phyloP scores from a whole-genome alignment of 2,797 vertebrate species.

The Cygnus olor region DNA sequence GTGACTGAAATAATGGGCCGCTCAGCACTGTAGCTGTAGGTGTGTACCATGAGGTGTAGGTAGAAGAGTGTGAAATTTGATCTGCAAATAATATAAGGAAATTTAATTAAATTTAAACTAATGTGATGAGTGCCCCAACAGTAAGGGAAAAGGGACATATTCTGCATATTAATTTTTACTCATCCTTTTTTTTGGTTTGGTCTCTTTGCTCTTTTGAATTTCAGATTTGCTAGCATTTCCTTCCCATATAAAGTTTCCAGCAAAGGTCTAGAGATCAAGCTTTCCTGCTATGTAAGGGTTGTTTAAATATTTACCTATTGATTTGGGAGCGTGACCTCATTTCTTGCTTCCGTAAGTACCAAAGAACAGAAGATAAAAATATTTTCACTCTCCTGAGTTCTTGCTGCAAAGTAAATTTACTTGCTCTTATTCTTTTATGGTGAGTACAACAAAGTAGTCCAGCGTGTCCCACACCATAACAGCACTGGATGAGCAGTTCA shows the following conservation, averaged over 20 bases:
- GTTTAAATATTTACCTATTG: not conserved
- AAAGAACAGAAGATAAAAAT: not conserved
- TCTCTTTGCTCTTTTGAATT: not conserved
- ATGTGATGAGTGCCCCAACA: not conserved
- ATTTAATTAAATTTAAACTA: not conserved
- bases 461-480: rapidly evolving
- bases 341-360: not conserved
- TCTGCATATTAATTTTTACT: not conserved
- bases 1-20: not conserved
- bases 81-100: not conserved
- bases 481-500: not conserved
- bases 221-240: not conserved
- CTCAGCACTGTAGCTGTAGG: not conserved
- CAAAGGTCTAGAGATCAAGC: not conserved
- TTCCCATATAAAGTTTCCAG: not conserved
- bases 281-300: not conserved
- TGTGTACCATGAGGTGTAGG: not conserved
- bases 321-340: not conserved
- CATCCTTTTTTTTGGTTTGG: too few species aligned
- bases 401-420: not conserved
- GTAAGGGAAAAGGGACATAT: not conserved
- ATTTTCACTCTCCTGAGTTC: not conserved
- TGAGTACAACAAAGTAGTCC: too few species aligned
- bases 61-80: not conserved
- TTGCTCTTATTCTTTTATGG: not conserved